These are phyloP conservation scores for Mareca strepera DNA, from an alignment of 2,797 vertebrate genomes.

Conservation along the genomic window DNA sequence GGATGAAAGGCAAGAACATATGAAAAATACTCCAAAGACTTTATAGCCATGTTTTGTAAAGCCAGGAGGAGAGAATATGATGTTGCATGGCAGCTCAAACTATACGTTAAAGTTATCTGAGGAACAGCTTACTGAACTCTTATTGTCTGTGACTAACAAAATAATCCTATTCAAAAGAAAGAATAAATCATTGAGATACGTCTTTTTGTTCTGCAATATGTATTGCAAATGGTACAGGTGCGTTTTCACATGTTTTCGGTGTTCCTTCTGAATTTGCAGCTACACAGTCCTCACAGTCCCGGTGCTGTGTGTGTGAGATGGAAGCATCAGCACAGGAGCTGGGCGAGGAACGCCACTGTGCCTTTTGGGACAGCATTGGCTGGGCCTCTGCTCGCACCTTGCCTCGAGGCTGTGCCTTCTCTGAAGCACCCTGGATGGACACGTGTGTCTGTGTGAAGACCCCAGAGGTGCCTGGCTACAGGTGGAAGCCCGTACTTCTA, in stretches of 20 bases:
- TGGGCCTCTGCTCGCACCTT: background rate
- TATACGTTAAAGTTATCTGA: background rate
- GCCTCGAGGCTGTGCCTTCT: background rate
- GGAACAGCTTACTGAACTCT: background rate
- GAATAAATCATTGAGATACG: background rate
- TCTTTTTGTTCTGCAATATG: background rate
- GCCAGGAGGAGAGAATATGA: background rate
- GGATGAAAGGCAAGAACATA: background rate
- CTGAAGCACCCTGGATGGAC: background rate
- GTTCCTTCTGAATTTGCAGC: background rate
- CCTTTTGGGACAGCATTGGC: accelerated
- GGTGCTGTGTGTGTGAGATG: background rate
- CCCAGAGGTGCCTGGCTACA: background rate
- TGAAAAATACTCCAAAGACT: background rate
- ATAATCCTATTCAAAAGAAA: background rate
- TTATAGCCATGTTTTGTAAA: background rate
- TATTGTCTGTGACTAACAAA: background rate
- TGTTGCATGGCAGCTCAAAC: background rate
- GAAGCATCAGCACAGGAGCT: background rate
- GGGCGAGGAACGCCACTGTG: accelerated
- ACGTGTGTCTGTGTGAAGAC: background rate
- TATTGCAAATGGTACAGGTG: background rate
- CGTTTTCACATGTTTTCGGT: background rate
- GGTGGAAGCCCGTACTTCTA: background rate
- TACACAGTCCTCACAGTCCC: background rate